Base-by-base conservation (phyloP, 2,888 invertebrate species). In the Cosmorhoe ocellata region DNA sequence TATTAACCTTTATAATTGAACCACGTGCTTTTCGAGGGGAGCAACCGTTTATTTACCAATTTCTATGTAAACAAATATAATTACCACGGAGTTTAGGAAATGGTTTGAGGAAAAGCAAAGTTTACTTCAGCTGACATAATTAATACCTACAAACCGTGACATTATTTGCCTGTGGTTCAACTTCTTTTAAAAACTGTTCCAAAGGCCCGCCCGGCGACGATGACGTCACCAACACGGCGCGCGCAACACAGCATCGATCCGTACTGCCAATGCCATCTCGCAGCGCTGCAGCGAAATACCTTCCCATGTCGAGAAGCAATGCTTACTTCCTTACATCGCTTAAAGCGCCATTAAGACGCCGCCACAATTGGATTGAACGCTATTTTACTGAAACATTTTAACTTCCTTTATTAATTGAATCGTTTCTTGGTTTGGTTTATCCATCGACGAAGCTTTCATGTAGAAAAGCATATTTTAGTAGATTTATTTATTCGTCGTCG, bases 211-310 rank as follows among this genome's bases (percentile, higher is more conserved):
- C 76, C 77, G 80, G 73, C 76, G 74, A 68, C 74, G 70, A 69
- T 89, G 88, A 89, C 89, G 88, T 89, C 89, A 88, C 65, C 42
- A 38, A 47, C n/a, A n/a, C 65, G 73, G 87, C 88, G 89, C 89
- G 88, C 89, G 89, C 89, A 87, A 48, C 58, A 41, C 55, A 68
- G 65, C 76, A 89, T 89, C 86, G 89, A 89, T 89, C 82, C 74
- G 63, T 58, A 61, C 66, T 63, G 56, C 18, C 18, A 18, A 18
- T 18, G 18, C 69, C 63, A 67, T 71, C 72, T 70, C 69, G 59
- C 72, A 81, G 80, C 74, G 81, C 80, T 84, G 76, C 74, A 87
- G 78, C 79, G 64, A 62, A 65, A 61, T 61, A 67, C 51, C 58
- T 51, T 63, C 61, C 62, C 65, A 65, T 59, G 66, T 68, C 68